These are phyloP conservation scores for Ovibos moschatus DNA, from an alignment of 2,113 vertebrate genomes.

Conservation along the genomic window DNA sequence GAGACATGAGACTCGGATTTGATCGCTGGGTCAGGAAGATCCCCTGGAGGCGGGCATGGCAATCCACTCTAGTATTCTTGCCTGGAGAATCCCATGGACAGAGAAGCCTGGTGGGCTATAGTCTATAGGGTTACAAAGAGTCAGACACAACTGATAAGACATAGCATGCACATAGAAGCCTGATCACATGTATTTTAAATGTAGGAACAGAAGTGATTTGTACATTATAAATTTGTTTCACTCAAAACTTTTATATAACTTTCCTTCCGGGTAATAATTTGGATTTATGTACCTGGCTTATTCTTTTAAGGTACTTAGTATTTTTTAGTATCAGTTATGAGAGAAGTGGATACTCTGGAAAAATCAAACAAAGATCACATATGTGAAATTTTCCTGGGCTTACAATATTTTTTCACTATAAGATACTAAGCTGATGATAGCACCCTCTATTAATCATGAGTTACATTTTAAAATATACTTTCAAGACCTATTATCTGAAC, in stretches of 20 bases:
- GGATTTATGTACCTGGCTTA: neutral
- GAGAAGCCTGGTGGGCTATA: neutral
- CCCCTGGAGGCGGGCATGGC: neutral
- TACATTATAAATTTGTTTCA: conserved; percentile 14
- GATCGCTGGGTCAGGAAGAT: neutral
- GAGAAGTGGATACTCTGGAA: neutral
- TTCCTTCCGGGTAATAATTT: conserved; percentile 30
- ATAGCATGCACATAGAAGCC: neutral
- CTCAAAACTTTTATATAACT: conserved; percentile 56
- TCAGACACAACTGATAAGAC: neutral
- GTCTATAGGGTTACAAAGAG: neutral
- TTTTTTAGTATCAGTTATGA: neutral
- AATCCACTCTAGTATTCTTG: neutral
- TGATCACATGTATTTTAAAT: conserved; percentile 39
- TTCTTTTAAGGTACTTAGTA: conserved; percentile 26
- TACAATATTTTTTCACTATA: conserved; percentile 1
- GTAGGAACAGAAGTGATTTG: conserved; percentile 38
- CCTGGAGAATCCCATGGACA: neutral
- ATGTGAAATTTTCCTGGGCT: neutral
- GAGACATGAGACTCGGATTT: neutral
- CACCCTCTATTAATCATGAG: neutral
- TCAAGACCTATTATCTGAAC: neutral
- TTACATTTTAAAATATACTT: neutral
- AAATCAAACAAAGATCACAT: neutral
- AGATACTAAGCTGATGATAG: neutral